Evolutionary conservation across 2,888 invertebrate genomes (phyloP), one percentile per base, ranked within the genome.

Genomic region (Rhopalosiphum nymphaeae): DNA sequence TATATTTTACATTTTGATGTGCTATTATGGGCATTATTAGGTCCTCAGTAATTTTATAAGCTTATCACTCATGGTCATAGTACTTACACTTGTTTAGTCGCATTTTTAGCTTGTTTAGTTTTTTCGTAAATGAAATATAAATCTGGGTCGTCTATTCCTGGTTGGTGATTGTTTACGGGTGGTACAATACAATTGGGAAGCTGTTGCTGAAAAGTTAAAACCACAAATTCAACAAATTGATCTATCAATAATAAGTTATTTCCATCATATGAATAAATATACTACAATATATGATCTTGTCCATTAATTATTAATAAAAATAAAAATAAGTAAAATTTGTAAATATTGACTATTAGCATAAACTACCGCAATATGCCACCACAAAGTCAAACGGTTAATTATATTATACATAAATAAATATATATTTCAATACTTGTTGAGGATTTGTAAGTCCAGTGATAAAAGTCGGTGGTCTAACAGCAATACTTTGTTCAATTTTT

Each of bases 401-500:
- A 78, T 78, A 9, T 78, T 78, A 36, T 9, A 21, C 21, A 21
- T 53, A 53, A 5, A 53, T 53, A 53, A 9, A 21, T 21, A 36
- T 78, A 36, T 36, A 78, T 78, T 78, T 36, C 0, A 61, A 36
- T 94, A 94, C 94, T 87, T 94, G 94, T 93, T 91, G 94, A 36
- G 85, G 46, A 93, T 57, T 57, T 78, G 92, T 89, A 21, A 86
- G 61, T 49, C 94, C 94, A n/a, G 90, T 86, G 21, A 95, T 53
- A 61, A 95, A 95, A 53, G 95, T 95, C 10, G 95, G 95, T 49
- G 95, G 95, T 91, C 95, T 94, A 61, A 95, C 95, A 44, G 95
- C 95, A 89, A 95, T 95, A 94, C 95, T 95, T 89, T 95, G 95
- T 92, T 95, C 95, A 87, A 95, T 95, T 57, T 95, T 95, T 29